phyloP scores from a whole-genome alignment of 2,888 invertebrate species.

The Apantesis nais region DNA sequence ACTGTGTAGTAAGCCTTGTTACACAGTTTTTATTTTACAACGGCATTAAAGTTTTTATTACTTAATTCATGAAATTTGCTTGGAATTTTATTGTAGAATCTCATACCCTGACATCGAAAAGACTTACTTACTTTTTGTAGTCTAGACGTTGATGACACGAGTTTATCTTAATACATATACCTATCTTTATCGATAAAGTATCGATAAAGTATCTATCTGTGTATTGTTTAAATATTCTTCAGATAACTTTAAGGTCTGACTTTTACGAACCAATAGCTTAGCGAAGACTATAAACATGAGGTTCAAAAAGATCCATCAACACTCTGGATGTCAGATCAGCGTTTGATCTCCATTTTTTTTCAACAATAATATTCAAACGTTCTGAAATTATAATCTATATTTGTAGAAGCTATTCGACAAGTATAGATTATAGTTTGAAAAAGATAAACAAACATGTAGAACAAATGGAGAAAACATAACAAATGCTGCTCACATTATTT shows the following conservation, averaged over 20 bases:
- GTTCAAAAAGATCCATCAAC: not conserved
- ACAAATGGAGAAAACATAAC: constrained; percentile 46
- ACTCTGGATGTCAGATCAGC: not conserved
- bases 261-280: not conserved
- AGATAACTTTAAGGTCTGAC: not conserved
- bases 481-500: constrained; percentile 44
- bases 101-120: too few relatives aligned
- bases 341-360: constrained; percentile 11
- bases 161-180: too few relatives aligned
- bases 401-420: constrained; percentile 8
- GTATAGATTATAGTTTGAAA: constrained; percentile 22
- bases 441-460: constrained; percentile 39
- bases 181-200: too few relatives aligned
- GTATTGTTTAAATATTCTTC: not conserved
- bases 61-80: too few relatives aligned
- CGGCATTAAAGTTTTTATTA: too few relatives aligned
- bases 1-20: too few relatives aligned
- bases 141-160: too few relatives aligned
- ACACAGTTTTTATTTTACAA: too few relatives aligned
- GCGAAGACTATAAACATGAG: not conserved
- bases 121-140: too few relatives aligned
- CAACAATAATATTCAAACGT: constrained; percentile 10
- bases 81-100: too few relatives aligned
- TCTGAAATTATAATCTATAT: constrained; percentile 4
- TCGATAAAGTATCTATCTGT: too few relatives aligned